phyloP scores from a whole-genome alignment of 2,888 invertebrate genomes.

The Drosophila lacicola region DNA sequence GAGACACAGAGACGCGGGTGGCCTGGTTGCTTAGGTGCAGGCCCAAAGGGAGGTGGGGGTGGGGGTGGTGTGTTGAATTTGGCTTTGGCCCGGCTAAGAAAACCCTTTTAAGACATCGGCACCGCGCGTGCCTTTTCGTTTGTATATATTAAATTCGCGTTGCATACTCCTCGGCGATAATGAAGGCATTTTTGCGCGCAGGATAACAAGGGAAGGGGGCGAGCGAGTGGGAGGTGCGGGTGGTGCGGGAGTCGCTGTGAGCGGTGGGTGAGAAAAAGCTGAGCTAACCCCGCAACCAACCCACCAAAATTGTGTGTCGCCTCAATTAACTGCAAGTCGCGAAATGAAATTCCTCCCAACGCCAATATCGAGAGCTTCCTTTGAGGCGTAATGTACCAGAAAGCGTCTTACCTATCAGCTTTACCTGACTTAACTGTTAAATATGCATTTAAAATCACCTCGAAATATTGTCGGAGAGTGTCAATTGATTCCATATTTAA shows the following conservation, averaged over 20 bases:
- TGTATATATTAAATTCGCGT: slow-evolving; percentile 66
- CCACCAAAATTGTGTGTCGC: slow-evolving; percentile 6
- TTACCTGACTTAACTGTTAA: too few relatives aligned
- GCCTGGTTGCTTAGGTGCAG: not conserved
- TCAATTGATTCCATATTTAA: too few relatives aligned
- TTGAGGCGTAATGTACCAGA: not conserved
- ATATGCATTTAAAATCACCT: too few relatives aligned
- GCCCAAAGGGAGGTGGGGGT: too few relatives aligned
- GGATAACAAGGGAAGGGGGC: not conserved
- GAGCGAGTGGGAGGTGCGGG: not conserved
- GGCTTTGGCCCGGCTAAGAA: slow-evolving; percentile 1
- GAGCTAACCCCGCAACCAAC: not conserved
- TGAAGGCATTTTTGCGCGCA: slow-evolving; percentile 65
- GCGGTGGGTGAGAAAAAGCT: too few relatives aligned
- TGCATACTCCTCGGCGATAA: slow-evolving; percentile 74
- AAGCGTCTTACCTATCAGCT: too few relatives aligned
- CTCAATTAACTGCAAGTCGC: slow-evolving; percentile 41
- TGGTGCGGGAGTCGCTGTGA: not conserved
- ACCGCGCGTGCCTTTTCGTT: slow-evolving; percentile 63
- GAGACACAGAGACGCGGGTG: slow-evolving; percentile 34
- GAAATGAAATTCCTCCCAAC: not conserved
- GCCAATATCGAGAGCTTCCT: not conserved
- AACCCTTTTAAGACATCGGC: slow-evolving; percentile 48
- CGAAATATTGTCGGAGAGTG: too few relatives aligned
- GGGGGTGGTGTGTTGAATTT: not conserved